Evolutionary conservation across 1,140 invertebrate species (phyloP), one percentile per base, ranked within the genome.

Genomic region (Rhyzopertha dominica): DNA sequence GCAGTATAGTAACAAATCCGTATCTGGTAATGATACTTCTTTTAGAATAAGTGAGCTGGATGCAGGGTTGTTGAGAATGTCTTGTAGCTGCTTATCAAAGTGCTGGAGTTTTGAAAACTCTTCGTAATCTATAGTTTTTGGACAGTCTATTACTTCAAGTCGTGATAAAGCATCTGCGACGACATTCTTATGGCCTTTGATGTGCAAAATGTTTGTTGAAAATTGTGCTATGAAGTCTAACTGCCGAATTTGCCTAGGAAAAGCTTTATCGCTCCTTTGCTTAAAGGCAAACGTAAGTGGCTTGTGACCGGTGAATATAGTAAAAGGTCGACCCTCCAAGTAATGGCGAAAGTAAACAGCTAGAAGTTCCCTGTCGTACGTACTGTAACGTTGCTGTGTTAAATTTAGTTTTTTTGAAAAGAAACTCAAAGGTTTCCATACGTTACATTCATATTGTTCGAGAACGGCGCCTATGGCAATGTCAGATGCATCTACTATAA

Each of bases 281-380:
- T 45, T 26, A 24, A 69, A 67, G 1, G 60, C 56, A 37, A 42
- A 59, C 10, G 49, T 59, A 5, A 71, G 38, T 1, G 65, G 68
- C 40, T 63, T 63, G 42, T 73, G 71, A 41, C 73, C 64, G 3
- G 62, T 68, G 13, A 43, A 61, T 5, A 72, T 53, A 0, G 31
- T 45, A 29, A 70, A 66, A 10, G 17, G 4, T 46, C 60, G 51
- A 14, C 56, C 67, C 56, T 73, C 66, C 0, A 75, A 17, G 12
- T 67, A 49, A 36, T 69, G 59, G 5, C 54, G 51, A 44, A 75
- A 75, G 43, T 68, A 72, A 14, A 70, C 62, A 0, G 65, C 70
- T 1, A 72, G 26, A 1, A 73, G 43, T 46, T 74, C 67, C 8
- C 65, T 32, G 39, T 69, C 67, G 50, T 64, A 72, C 2, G 63